phyloP scores from a whole-genome alignment of 2,113 vertebrate species.

The Actenoides hombroni region DNA sequence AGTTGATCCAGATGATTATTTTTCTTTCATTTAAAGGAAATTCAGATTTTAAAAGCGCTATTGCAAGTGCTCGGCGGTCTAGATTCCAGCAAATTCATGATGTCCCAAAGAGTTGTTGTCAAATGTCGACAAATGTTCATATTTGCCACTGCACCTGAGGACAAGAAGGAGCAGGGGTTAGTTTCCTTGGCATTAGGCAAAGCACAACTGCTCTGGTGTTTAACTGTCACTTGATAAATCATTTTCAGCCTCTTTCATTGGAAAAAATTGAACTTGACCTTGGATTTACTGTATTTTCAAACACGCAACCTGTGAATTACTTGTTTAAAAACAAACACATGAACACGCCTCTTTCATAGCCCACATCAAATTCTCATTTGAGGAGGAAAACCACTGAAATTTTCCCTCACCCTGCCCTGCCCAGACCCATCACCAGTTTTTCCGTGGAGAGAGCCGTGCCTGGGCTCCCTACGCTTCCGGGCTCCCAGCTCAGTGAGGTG shows the following conservation, averaged over 20 bases:
- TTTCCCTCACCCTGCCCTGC: not conserved
- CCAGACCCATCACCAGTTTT: rapidly evolving
- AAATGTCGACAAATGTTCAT: constrained; percentile 66
- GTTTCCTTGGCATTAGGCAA: not conserved
- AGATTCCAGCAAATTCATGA: constrained; percentile 68
- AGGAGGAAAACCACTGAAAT: not conserved
- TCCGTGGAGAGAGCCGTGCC: not conserved
- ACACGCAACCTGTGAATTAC: not conserved
- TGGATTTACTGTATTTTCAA: not conserved
- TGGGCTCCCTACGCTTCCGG: not conserved
- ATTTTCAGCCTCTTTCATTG: not conserved
- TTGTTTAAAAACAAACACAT: not conserved
- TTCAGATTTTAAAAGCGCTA: constrained; percentile 49
- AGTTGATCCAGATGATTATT: constrained; percentile 26
- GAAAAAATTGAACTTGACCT: not conserved
- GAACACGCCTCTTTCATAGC: not conserved
- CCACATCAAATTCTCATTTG: not conserved
- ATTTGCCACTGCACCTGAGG: constrained; percentile 76
- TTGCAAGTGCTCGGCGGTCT: constrained; percentile 50
- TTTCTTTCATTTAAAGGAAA: not conserved
- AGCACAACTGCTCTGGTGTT: not conserved
- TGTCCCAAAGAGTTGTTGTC: constrained; percentile 42
- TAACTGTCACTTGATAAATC: not conserved
- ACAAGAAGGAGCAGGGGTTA: constrained; percentile 44
- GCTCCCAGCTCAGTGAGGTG: not conserved